Conservation (phyloP, 2,113 vertebrate species). For the Nipponia nippon region DNA sequence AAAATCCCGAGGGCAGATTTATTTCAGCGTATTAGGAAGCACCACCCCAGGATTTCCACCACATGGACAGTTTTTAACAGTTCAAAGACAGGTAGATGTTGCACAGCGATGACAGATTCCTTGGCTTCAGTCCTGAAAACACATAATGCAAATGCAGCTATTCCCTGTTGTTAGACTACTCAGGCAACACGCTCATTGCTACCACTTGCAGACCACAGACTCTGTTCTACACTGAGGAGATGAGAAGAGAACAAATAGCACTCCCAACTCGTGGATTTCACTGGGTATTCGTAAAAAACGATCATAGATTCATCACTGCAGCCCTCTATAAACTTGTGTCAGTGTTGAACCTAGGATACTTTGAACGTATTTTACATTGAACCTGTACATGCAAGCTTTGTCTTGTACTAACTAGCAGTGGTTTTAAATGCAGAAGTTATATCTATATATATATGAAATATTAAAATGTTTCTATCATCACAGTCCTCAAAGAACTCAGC, state of each 20-base stretch:
- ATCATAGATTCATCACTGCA: not conserved
- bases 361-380: not conserved
- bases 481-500: not conserved
- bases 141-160: not conserved
- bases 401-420: not conserved
- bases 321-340: not conserved
- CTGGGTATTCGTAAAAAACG: not conserved
- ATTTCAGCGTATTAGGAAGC: not conserved
- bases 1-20: constrained; percentile 4
- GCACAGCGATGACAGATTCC: not conserved
- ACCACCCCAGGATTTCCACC: not conserved
- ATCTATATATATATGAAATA: not conserved
- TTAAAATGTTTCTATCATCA: not conserved
- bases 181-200: not conserved
- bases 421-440: not conserved
- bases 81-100: constrained; percentile 10
- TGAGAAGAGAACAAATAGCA: not conserved
- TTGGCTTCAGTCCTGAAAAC: not conserved
- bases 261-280: not conserved
- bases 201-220: not conserved
- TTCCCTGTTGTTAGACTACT: not conserved
- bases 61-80: not conserved
- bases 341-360: not conserved
- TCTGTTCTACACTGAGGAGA: not conserved
- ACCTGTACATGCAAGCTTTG: not conserved